Evolutionary conservation across 2,113 vertebrate genomes (phyloP).

Genomic region (Pao palembangensis): DNA sequence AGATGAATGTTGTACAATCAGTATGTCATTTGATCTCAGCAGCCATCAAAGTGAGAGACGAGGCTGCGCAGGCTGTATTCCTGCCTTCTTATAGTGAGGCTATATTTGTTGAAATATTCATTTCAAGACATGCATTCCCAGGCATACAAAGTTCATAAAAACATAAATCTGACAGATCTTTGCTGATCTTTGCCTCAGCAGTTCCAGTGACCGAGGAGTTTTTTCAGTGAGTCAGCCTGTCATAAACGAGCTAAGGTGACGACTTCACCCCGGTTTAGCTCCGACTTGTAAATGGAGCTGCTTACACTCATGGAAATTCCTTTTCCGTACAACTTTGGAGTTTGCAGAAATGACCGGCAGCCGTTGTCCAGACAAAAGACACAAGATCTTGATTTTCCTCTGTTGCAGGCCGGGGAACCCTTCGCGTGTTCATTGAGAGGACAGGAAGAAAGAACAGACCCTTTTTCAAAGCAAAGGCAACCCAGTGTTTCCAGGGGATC

Average conservation of each 20-base stretch:
- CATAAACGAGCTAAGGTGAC: constrained; percentile 19
- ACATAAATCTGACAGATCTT: background rate
- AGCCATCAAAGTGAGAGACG: too few species aligned
- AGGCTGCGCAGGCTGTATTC: too few species aligned
- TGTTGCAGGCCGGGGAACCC: constrained; percentile 41
- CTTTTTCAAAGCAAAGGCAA: constrained; percentile 18
- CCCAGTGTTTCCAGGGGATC: constrained; percentile 41
- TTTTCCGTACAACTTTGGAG: constrained; percentile 31
- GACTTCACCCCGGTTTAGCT: constrained; percentile 13
- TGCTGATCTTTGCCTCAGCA: constrained; percentile 9
- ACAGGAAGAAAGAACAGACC: constrained; percentile 46
- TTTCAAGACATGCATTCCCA: too few species aligned
- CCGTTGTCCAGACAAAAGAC: constrained; percentile 46
- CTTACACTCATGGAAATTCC: constrained; percentile 48
- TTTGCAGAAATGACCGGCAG: constrained; percentile 26
- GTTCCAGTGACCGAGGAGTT: constrained; percentile 13
- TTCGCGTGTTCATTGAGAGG: constrained; percentile 21
- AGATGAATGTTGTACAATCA: too few species aligned
- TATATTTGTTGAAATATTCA: too few species aligned
- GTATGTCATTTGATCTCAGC: too few species aligned
- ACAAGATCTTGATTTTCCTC: constrained; percentile 60
- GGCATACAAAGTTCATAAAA: background rate
- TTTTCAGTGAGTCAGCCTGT: constrained; percentile 30
- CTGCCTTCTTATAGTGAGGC: too few species aligned
- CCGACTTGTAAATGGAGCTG: constrained; percentile 28